Evolutionary conservation across 2,888 invertebrate species (phyloP), one percentile per base, ranked within the genome.

Genomic region (Drosophila borealis): DNA sequence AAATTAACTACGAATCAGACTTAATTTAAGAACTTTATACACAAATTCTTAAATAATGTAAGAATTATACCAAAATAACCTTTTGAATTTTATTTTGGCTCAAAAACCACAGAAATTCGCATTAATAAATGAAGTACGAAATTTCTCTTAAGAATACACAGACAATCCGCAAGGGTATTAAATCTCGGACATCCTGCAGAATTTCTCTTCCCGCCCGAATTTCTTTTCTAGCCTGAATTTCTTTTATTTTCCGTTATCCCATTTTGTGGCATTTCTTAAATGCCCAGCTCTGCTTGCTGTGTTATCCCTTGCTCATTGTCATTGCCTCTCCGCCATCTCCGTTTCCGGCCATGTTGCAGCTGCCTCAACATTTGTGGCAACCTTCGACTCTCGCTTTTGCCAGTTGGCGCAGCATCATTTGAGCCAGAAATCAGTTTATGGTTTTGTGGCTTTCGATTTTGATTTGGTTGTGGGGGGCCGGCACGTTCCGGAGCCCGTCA

Each of bases 391-490:
- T 39, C 13, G 11, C 60, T 68, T 37, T 36, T 36, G 34, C 17
- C 17, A 53, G 46, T 49, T 59, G 59, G 50, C 64, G 29, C 29
- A 49, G 39, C 25, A 10, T 13, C 45, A n/a, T 41, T 34, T 42
- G 25, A 36, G 49, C 29, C 45, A 50, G 56, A 68, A 65, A 67
- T 61, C 51, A 67, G 70, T 81, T 86, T 75, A 83, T 72, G 74
- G 78, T 46, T 71, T 78, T 74, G 87, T 56, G 71, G 78, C 63
- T 53, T 41, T 29, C 53, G 29, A 53, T 72, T 86, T 88, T 81
- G 73, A 71, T 87, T 87, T 70, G 65, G 46, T 14, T 53, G 50
- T 50, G n/a, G 21, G 8, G n/a, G n/a, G n/a, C n/a, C n/a, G n/a
- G 8, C 45, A 45, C 25, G 48, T 17, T 44, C 46, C 2, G 29